A percentile compares a stretch with the other conserved stretches of the same genome.
Evolutionary conservation across 1,140 invertebrate species (phyloP).

Genomic region (Bursaphelenchus mucronatus): DNA sequence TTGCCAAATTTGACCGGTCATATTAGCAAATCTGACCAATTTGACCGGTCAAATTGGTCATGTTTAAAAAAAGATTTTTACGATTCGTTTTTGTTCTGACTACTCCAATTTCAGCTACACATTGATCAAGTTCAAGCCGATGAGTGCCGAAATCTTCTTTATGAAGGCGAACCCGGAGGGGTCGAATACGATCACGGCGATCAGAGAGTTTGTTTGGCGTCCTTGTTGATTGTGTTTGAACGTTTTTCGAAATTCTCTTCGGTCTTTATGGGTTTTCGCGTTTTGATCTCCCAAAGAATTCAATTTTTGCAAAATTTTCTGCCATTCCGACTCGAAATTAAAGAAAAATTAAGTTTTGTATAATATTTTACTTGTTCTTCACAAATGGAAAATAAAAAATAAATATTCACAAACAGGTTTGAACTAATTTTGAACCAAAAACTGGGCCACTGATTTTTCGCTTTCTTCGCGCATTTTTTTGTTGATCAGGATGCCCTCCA

Average conservation of each 20-base stretch:
- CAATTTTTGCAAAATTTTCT: too few species aligned
- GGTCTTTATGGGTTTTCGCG: too few species aligned
- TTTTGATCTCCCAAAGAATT: too few species aligned
- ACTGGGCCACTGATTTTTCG: slow-evolving; percentile 4
- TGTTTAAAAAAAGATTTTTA: slow-evolving; percentile 6
- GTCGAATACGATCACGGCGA: background rate
- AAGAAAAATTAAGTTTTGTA: too few species aligned
- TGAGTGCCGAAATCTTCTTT: slow-evolving; percentile 27
- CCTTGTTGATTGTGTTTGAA: slow-evolving; percentile 9
- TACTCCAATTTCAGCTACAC: slow-evolving; percentile 28
- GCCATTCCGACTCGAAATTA: too few species aligned
- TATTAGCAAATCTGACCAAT: background rate
- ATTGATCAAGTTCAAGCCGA: slow-evolving; percentile 23
- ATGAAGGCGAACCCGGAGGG: slow-evolving; percentile 25
- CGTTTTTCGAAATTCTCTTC: too few species aligned
- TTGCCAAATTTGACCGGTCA: background rate
- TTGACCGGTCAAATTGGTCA: too few species aligned
- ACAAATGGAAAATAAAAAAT: too few species aligned
- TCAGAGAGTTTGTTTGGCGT: slow-evolving; percentile 7
- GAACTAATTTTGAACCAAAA: background rate
- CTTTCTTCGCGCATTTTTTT: slow-evolving; percentile 1
- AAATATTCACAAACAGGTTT: too few species aligned
- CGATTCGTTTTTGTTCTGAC: background rate
- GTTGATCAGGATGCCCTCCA: slow-evolving; percentile 41
- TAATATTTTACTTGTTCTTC: too few species aligned